A percentile compares a stretch with the other conserved stretches of the same genome.
Evolutionary conservation across 1,140 invertebrate species (phyloP).

Genomic region (Drosophila equinoxialis): DNA sequence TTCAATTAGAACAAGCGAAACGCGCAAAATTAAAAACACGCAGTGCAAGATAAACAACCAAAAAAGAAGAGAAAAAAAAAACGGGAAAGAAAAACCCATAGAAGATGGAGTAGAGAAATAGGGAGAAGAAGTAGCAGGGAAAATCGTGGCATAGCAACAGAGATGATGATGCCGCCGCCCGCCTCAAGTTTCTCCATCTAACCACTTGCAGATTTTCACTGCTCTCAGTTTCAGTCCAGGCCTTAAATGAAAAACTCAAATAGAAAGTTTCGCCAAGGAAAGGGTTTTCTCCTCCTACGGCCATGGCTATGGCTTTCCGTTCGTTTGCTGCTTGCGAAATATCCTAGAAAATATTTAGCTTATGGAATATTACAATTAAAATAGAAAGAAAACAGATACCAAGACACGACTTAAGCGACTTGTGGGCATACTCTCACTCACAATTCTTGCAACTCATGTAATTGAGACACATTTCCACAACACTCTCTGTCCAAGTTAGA

Average conservation of each 20-base stretch:
- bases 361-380: conserved; percentile 10
- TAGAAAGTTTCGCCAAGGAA: conserved; percentile 50
- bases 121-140: background rate
- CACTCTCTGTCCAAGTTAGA: too few relatives aligned
- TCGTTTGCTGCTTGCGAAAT: conserved; percentile 5
- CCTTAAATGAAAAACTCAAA: conserved; percentile 75
- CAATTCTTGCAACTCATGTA: too few relatives aligned
- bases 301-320: background rate
- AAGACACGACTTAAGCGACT: background rate
- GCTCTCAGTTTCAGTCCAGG: conserved; percentile 13
- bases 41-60: conserved; percentile 74
- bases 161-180: background rate
- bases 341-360: conserved; percentile 9
- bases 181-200: background rate
- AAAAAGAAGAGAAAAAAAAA: conserved; percentile 1
- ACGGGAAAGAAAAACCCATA: background rate
- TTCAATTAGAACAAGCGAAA: conserved; percentile 80
- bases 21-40: conserved; percentile 80
- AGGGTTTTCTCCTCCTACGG: background rate
- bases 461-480: too few relatives aligned
- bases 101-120: too few relatives aligned
- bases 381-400: background rate
- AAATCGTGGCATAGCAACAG: conserved; percentile 16
- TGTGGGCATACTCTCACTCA: background rate
- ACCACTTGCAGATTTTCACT: conserved; percentile 10